Conservation (phyloP, 2,797 vertebrate genomes). For the Neosilurus hyrtlii region DNA sequence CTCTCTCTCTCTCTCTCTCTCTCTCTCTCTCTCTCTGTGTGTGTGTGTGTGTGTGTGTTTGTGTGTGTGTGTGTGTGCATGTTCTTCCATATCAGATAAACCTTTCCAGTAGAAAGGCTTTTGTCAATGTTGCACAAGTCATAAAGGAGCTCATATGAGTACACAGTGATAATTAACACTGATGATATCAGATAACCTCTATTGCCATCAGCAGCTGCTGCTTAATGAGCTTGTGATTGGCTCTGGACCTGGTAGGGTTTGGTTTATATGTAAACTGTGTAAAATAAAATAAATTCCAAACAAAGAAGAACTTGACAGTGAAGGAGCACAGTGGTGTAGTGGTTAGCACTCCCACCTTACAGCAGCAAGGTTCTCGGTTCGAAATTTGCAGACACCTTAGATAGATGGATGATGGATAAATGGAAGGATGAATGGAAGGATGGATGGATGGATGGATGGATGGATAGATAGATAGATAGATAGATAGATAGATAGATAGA, state of each 20-base stretch:
- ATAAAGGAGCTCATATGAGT: slow-evolving; percentile 49
- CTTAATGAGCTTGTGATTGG: slow-evolving; percentile 56
- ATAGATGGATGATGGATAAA: too few relatives aligned
- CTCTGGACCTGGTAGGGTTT: slow-evolving; percentile 19
- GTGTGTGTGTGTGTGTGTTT: background rate
- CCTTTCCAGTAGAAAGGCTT: slow-evolving; percentile 37
- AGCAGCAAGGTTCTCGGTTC: too few relatives aligned
- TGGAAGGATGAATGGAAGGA: too few relatives aligned
- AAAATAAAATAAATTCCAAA: slow-evolving; percentile 1
- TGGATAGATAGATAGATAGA: too few relatives aligned
- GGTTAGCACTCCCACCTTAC: too few relatives aligned
- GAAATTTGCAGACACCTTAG: too few relatives aligned
- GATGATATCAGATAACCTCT: slow-evolving; percentile 57
- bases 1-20: too few relatives aligned
- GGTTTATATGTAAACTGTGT: background rate
- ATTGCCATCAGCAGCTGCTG: slow-evolving; percentile 63
- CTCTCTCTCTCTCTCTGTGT: too few relatives aligned
- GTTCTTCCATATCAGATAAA: slow-evolving; percentile 28
- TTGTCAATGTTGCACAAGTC: slow-evolving; percentile 14
- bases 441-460: too few relatives aligned
- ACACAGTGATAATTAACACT: background rate
- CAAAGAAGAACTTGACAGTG: too few relatives aligned
- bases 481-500: background rate
- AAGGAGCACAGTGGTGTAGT: too few relatives aligned
- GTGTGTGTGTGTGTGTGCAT: background rate